Conservation (phyloP, 2,113 vertebrate genomes). For the Prunella himalayana region DNA sequence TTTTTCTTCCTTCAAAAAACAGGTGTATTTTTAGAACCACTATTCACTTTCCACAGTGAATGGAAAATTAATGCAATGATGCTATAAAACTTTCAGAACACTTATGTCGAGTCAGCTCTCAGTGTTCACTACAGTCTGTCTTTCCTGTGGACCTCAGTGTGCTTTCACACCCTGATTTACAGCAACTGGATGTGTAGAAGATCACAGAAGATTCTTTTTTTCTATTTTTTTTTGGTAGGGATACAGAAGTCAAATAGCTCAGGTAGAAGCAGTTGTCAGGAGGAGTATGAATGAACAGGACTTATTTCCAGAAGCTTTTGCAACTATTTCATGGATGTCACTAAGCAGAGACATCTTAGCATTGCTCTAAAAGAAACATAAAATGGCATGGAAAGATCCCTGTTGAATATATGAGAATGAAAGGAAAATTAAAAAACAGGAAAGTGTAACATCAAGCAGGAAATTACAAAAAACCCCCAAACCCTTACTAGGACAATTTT, state of each 20-base stretch:
- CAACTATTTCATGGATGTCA: neutral
- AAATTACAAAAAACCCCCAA: neutral
- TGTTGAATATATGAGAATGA: neutral
- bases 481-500: neutral
- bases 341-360: neutral
- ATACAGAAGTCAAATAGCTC: neutral
- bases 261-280: neutral
- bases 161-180: neutral
- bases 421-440: neutral
- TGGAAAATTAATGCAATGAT: slow-evolving; percentile 30
- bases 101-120: neutral
- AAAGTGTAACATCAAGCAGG: neutral
- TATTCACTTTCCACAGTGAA: slow-evolving; percentile 6
- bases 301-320: neutral
- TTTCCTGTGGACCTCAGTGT: neutral
- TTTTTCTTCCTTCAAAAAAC: neutral
- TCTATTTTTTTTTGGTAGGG: neutral
- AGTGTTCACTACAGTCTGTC: neutral
- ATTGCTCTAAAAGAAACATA: slow-evolving; percentile 7
- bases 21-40: neutral
- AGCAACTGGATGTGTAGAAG: neutral
- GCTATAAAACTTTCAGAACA: neutral
- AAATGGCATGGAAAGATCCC: neutral
- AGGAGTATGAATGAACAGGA: neutral
- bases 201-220: neutral